Base-by-base conservation (phyloP, 2,888 invertebrate genomes). In the Metallyticus violacea region DNA sequence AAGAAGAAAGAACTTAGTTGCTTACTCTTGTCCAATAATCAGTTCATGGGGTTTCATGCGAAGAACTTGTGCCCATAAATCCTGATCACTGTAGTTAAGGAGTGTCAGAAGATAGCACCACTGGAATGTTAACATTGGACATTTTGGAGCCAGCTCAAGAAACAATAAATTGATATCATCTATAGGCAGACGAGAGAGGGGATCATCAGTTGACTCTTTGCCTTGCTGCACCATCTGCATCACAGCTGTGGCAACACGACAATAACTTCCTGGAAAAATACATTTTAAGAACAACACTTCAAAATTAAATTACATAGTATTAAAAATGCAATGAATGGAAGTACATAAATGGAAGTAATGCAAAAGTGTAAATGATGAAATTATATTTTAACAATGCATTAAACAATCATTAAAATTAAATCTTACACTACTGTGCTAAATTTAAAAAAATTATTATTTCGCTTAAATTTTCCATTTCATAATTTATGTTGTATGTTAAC, bases 91-190 rank as follows among this genome's bases (percentile, higher is more conserved):
- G 91, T 95, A 96, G 90, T 96, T 95, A 85, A 97, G 90, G 80
- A 96, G 93, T 6, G 95, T 95, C 89, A 97, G 92, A 78, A 97
- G 91, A 91, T 96, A 96, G 85, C 95, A 95, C 97, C 97, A 97
- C 89, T 96, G 95, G 85, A 95, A 93, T 4, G 95, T 94, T 81
- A 97, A 91, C 85, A 95, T 91, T 0, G 97, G 97, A 89, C 94
- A 94, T 1, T 92, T 92, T 85, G 92, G 92, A 2, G 92, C 92
- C 30, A 94, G 90, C 88, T 92, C 91, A 81, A 95, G 89, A 90
- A 96, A 95, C 79, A 93, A 92, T 25, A 92, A 88, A 89, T 95
- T 95, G 6, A 95, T 92, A 76, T 92, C 91, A 26, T 93, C 92
- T 26, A 95, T 89, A 0, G 93, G 93, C 7, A 85, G 29, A 26